Evolutionary conservation across 2,888 invertebrate genomes (phyloP).

Genomic region (Allygus modestus): DNA sequence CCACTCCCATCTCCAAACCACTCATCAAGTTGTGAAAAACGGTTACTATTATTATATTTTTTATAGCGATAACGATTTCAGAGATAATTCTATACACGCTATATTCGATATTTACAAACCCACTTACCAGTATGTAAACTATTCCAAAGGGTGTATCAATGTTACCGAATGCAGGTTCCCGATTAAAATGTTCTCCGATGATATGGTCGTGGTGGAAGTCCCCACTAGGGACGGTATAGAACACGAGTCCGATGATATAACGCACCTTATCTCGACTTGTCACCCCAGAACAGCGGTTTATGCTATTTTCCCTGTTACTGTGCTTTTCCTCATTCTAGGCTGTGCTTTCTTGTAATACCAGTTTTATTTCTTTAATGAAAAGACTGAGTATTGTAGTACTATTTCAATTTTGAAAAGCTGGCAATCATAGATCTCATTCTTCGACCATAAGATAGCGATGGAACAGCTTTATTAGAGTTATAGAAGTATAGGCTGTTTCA

Average conservation of each 20-base stretch:
- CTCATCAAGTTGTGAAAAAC: constrained; percentile 84
- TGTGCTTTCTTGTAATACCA: constrained; percentile 85
- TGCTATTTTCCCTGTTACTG: constrained; percentile 87
- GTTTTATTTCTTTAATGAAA: neutral
- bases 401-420: neutral
- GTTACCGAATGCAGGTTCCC: constrained; percentile 87
- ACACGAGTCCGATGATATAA: constrained; percentile 85
- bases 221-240: constrained; percentile 89
- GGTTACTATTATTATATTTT: constrained; percentile 95
- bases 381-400: constrained; percentile 33
- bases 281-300: constrained; percentile 89
- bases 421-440: constrained; percentile 5
- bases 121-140: constrained; percentile 86
- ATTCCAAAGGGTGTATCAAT: constrained; percentile 85
- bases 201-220: constrained; percentile 90
- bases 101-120: constrained; percentile 92
- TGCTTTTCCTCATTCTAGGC: constrained; percentile 85
- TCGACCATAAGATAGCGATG: neutral
- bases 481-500: too few species aligned
- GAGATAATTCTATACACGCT: constrained; percentile 88
- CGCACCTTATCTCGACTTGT: constrained; percentile 85
- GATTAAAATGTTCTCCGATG: constrained; percentile 84
- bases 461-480: too few species aligned
- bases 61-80: constrained; percentile 90
- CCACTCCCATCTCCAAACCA: constrained; percentile 79